These are phyloP conservation scores for Lampris incognitus DNA, from an alignment of 2,113 vertebrate species.

Conservation along the genomic window DNA sequence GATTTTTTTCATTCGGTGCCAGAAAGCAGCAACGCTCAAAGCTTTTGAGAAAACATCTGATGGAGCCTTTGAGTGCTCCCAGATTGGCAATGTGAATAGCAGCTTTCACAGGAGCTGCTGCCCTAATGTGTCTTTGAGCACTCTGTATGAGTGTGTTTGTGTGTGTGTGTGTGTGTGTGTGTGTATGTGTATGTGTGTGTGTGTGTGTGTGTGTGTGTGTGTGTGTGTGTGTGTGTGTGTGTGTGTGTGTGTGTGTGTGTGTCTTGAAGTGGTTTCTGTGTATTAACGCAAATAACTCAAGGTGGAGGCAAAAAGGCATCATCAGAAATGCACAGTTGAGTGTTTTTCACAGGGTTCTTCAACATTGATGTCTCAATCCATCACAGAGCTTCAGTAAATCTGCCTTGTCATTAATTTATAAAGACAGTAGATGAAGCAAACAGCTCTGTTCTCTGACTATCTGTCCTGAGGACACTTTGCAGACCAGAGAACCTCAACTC, in stretches of 20 bases:
- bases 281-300: constrained; percentile 67
- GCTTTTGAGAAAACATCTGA: constrained; percentile 78
- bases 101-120: constrained; percentile 68
- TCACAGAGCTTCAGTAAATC: constrained; percentile 38
- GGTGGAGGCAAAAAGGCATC: constrained; percentile 42
- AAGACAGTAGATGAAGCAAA: constrained; percentile 46
- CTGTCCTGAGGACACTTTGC: constrained; percentile 2
- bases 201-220: constrained; percentile 39
- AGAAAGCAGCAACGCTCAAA: constrained; percentile 56
- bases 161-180: constrained; percentile 16
- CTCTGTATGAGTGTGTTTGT: constrained; percentile 10
- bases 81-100: constrained; percentile 77
- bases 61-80: constrained; percentile 73
- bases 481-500: constrained; percentile 12
- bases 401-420: constrained; percentile 63
- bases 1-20: constrained; percentile 66
- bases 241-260: constrained; percentile 9
- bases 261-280: constrained; percentile 19
- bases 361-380: constrained; percentile 53
- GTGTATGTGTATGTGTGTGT: constrained; percentile 20
- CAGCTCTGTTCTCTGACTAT: constrained; percentile 1
- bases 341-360: constrained; percentile 54
- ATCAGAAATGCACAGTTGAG: constrained; percentile 57
- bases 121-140: constrained; percentile 64
- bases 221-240: constrained; percentile 14